A percentile compares a stretch with the other conserved stretches of the same genome.
Conservation (phyloP, 2,797 vertebrate species). For the Oryzias dopingdopingensis region DNA sequence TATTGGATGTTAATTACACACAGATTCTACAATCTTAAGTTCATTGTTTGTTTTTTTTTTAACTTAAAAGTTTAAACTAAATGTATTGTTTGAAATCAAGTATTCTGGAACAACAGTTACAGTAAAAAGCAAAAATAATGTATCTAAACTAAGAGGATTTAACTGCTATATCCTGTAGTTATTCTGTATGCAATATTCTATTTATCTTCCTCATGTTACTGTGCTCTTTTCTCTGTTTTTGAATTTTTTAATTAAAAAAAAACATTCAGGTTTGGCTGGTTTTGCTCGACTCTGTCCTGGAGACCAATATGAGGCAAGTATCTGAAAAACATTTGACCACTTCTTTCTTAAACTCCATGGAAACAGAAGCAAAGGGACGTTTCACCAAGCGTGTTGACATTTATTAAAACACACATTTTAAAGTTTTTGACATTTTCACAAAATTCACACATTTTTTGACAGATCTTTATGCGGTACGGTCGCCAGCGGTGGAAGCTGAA, state of each 20-base stretch:
- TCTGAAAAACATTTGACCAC: background rate
- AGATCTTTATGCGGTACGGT: constrained; percentile 98
- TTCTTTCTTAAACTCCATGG: too few relatives aligned
- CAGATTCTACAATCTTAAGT: background rate
- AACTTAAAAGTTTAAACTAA: too few relatives aligned
- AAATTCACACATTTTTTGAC: background rate
- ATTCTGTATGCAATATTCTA: too few relatives aligned
- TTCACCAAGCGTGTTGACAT: too few relatives aligned
- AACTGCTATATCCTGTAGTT: too few relatives aligned
- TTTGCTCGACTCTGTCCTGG: constrained; percentile 80
- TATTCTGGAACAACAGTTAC: background rate
- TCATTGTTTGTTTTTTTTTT: too few relatives aligned
- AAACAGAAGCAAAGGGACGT: too few relatives aligned
- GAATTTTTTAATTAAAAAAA: background rate
- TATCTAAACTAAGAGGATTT: background rate
- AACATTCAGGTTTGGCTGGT: constrained; percentile 72
- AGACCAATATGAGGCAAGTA: constrained; percentile 78
- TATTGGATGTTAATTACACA: background rate
- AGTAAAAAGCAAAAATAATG: constrained; percentile 2
- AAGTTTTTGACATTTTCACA: constrained; percentile 41
- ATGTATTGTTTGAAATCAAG: too few relatives aligned
- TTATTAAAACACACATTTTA: too few relatives aligned
- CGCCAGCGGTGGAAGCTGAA: constrained; percentile 97
- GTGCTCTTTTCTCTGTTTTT: background rate
- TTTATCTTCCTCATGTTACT: background rate